Evolutionary conservation across 1,140 invertebrate genomes (phyloP), one percentile per base, ranked within the genome.

Genomic region (Metaphire vulgaris): DNA sequence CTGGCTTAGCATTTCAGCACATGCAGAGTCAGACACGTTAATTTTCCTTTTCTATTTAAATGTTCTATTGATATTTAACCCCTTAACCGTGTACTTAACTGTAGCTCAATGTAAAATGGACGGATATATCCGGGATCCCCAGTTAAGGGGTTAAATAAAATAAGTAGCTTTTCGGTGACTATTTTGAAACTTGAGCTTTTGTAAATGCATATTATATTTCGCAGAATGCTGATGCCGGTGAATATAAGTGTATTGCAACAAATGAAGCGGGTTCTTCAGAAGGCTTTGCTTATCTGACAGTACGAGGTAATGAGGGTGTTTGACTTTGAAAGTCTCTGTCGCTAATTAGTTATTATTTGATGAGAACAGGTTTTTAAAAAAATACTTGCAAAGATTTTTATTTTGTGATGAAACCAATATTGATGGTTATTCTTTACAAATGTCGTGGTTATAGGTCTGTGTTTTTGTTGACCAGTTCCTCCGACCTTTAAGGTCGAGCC

Each of bases 181-280:
- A n/a, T n/a, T n/a, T n/a, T n/a, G n/a, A n/a, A n/a, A n/a, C n/a
- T n/a, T n/a, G n/a, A n/a, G n/a, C 14, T 65, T 14, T 14, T 65
- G 56, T 14, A 65, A 65, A 65, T 65, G 56, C n/a, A 15, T 65
- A 65, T 2, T 74, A 0, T 72, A 2, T 76, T 31, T 79, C 75
- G 21, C 76, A 85, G 85, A 79, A 78, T 78, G 83, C 81, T 6
- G 86, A 87, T 81, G 83, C 83, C 29, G 86, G 85, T 33, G 79
- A 82, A 67, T 87, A 87, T 77, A 85, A 85, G 69, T 87, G 86
- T 81, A 82, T 85, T 6, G 85, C 85, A 21, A 81, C 83, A 28
- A 87, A 87, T 79, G 83, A 85, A 78, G 86, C 83, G 30, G 86
- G 86, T 0, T 83, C 81, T 12, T 83, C 84, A 68, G 83, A 84